Evolutionary conservation across 2,888 invertebrate species (phyloP).

Genomic region (Buathra laborator): DNA sequence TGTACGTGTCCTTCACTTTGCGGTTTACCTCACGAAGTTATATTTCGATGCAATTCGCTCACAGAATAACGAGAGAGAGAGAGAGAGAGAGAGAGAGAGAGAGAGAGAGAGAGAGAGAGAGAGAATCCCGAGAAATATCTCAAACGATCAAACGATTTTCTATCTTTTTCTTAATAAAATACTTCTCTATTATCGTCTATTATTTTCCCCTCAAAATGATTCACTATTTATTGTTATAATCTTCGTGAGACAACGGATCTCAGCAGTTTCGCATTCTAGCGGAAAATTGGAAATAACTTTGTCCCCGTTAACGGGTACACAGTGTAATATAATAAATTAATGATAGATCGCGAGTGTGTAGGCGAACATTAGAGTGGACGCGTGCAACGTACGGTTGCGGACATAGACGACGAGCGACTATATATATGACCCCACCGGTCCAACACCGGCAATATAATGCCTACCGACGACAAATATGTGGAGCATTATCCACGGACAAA

Average conservation of each 20-base stretch:
- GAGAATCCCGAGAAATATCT: not conserved
- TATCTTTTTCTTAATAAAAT: constrained; percentile 1
- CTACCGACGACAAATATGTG: constrained; percentile 70
- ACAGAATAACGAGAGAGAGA: not conserved
- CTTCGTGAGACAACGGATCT: constrained; percentile 58
- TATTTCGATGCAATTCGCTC: not conserved
- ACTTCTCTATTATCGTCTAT: not conserved
- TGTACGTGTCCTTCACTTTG: constrained; percentile 53
- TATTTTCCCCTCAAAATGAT: constrained; percentile 34
- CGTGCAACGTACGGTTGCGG: constrained; percentile 39
- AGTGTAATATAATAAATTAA: constrained; percentile 52
- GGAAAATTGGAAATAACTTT: constrained; percentile 42
- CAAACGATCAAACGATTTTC: not conserved
- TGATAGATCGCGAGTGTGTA: constrained; percentile 37
- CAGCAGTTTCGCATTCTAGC: constrained; percentile 19
- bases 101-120: too few species aligned
- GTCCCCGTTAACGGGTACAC: not conserved
- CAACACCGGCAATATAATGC: constrained; percentile 60
- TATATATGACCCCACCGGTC: constrained; percentile 56
- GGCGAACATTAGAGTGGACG: constrained; percentile 32
- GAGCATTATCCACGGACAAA: constrained; percentile 69
- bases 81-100: not conserved
- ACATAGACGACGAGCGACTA: constrained; percentile 47
- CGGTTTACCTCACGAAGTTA: constrained; percentile 25
- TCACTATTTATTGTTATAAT: constrained; percentile 38